Base-by-base conservation (phyloP, 1,140 invertebrate species). In the Bombus affinis region DNA sequence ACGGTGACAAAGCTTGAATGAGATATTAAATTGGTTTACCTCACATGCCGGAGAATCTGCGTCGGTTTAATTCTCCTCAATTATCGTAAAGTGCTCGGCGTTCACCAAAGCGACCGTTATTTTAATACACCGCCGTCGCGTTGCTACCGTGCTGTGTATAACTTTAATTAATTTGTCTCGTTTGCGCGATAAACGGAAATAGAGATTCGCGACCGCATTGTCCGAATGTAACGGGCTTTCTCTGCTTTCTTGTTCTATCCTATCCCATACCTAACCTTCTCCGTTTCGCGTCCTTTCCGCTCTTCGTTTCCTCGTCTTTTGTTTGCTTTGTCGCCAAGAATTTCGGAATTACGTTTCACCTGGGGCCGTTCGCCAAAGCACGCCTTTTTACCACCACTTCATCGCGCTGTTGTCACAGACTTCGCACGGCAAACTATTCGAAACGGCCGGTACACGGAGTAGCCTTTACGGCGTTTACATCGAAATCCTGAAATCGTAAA, bases 11-110 rank as follows among this genome's bases (percentile, higher is more conserved):
- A 85, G 86, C 71, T 90, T 70, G 83, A 90, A 90, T 85, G 88
- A 90, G 85, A 90, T 86, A 76, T 90, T 88, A 90, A 90, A 90
- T 80, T 83, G 71, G 78, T 90, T 85, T 85, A 89, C 83, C 75
- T 73, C 81, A 79, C 62, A 66, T 66, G 59, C 47, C 35, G 35
- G 47, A 32, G 79, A 83, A 88, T 83, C 86, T 71, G 87, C 84
- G 79, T 15, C 32, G 6, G 78, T 85, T 85, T 81, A 85, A 85
- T 85, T 75, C 79, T 75, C 70, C 75, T 75, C 79, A 85, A 85
- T 85, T 85, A 85, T 81, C 70, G 84, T 75, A 81, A 85, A 85
- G 84, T 72, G 84, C 44, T 72, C n/a, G 59, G 22, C 79, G 59
- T 53, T 53, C n/a, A 32, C 42, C 79, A 85, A 81, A 74, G 71